A percentile compares a stretch with the other conserved stretches of the same genome.
Evolutionary conservation across 2,888 invertebrate species (phyloP).

Genomic region (Argynnis bischoffii): DNA sequence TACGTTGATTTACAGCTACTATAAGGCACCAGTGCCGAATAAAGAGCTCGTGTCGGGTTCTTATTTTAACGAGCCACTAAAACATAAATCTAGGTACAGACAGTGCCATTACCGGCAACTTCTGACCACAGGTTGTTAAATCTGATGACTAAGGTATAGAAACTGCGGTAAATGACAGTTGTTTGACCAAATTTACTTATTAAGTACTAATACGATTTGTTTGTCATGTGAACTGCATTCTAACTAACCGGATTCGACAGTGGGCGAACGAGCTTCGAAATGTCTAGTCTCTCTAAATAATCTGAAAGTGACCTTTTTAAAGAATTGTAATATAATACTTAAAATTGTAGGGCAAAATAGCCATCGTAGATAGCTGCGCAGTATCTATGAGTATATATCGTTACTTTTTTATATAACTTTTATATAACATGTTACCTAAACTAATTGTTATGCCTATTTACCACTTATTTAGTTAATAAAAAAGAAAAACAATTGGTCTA

Average conservation of each 20-base stretch:
- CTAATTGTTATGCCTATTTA: not conserved
- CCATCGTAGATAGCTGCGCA: too few relatives aligned
- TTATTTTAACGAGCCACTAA: constrained; percentile 56
- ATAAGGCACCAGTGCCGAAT: constrained; percentile 41
- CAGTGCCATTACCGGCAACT: constrained; percentile 53
- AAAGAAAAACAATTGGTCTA: constrained; percentile 30
- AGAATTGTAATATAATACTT: not conserved
- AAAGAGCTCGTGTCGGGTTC: constrained; percentile 46
- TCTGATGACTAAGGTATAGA: constrained; percentile 27
- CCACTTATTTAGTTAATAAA: not conserved
- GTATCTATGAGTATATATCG: too few relatives aligned
- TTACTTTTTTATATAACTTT: too few relatives aligned
- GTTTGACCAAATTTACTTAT: constrained; percentile 26
- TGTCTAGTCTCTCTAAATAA: constrained; percentile 1
- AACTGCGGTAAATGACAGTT: constrained; percentile 18
- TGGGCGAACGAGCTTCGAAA: constrained; percentile 25
- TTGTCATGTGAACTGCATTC: constrained; percentile 24
- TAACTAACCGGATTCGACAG: constrained; percentile 16
- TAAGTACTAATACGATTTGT: constrained; percentile 27
- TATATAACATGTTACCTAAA: too few relatives aligned
- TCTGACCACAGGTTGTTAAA: constrained; percentile 29
- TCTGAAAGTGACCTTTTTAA: constrained; percentile 1
- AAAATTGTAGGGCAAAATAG: too few relatives aligned
- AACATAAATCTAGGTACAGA: constrained; percentile 59
- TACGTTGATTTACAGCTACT: constrained; percentile 59